A percentile compares a stretch with the other conserved stretches of the same genome.
phyloP scores from a whole-genome alignment of 2,797 vertebrate species.

The Enteromius fasciolatus region DNA sequence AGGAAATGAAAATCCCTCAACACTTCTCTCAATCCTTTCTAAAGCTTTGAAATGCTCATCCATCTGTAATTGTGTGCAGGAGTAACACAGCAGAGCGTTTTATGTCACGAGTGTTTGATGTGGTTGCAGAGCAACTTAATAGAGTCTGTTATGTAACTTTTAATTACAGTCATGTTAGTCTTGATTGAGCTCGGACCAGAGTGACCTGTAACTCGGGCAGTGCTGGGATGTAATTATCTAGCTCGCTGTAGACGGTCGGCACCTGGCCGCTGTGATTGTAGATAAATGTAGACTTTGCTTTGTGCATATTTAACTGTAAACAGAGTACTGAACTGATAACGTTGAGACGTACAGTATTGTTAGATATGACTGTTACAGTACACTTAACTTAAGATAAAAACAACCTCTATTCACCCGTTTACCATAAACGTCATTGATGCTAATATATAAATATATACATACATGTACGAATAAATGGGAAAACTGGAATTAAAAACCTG shows the following conservation, averaged over 20 bases:
- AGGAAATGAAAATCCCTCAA: slow-evolving; percentile 28
- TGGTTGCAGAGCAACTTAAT: slow-evolving; percentile 92
- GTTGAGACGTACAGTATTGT: slow-evolving; percentile 67
- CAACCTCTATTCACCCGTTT: slow-evolving; percentile 60
- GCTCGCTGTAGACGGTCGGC: slow-evolving; percentile 74
- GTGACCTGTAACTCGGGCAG: slow-evolving; percentile 61
- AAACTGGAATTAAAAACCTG: slow-evolving; percentile 73
- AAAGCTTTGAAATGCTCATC: slow-evolving; percentile 44
- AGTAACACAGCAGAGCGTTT: slow-evolving; percentile 63
- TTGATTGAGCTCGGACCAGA: slow-evolving; percentile 67
- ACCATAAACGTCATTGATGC: slow-evolving; percentile 66
- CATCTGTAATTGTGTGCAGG: slow-evolving; percentile 63
- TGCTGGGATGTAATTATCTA: slow-evolving; percentile 69
- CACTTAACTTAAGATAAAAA: slow-evolving; percentile 48
- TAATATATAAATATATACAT: slow-evolving; percentile 60
- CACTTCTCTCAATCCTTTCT: slow-evolving; percentile 52
- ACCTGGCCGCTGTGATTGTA: slow-evolving; percentile 72
- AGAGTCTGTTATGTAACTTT: slow-evolving; percentile 79
- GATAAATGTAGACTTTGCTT: slow-evolving; percentile 70
- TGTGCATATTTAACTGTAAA: slow-evolving; percentile 80
- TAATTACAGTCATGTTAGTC: slow-evolving; percentile 81
- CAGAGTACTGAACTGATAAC: slow-evolving; percentile 59
- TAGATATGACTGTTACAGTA: slow-evolving; percentile 51
- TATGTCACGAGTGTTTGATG: slow-evolving; percentile 78
- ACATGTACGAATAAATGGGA: slow-evolving; percentile 71